A percentile compares a stretch with the other conserved stretches of the same genome.
Conservation (phyloP, 2,888 invertebrate genomes). For the Ommatoiulus sabulosus region DNA sequence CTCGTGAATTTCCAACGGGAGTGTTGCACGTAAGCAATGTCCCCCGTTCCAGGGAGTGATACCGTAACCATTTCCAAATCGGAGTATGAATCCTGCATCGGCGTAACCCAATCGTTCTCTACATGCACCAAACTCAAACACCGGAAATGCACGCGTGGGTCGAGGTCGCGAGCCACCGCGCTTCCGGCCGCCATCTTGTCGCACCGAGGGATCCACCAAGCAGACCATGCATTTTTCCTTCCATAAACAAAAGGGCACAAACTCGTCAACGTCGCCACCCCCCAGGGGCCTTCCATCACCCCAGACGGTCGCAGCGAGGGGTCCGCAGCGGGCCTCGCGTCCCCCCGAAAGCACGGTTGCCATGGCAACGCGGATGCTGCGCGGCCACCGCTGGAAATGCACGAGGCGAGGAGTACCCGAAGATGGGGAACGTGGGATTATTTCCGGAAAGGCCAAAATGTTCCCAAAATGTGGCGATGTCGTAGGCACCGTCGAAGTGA, state of each 20-base stretch:
- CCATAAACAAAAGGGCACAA: not conserved
- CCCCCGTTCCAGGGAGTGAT: not conserved
- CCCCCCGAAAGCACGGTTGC: not conserved
- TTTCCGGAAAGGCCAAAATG: not conserved
- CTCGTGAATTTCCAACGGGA: no score
- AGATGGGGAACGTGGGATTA: no score
- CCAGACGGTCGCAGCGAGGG: not conserved
- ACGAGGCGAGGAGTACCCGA: not conserved
- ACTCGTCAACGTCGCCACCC: not conserved
- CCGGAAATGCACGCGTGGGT: not conserved
- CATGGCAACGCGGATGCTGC: not conserved
- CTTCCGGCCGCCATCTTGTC: slow-evolving; percentile 1
- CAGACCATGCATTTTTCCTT: not conserved
- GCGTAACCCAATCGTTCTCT: no score
- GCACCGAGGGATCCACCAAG: not conserved
- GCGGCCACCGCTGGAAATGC: not conserved
- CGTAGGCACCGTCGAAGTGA: not conserved
- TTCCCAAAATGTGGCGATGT: not conserved
- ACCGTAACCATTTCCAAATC: not conserved
- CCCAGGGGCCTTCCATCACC: not conserved
- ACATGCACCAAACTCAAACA: not conserved
- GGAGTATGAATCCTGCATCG: not conserved
- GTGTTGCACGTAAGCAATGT: no score
- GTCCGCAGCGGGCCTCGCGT: not conserved
- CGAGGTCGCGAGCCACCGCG: not conserved